These are phyloP conservation scores for Callosobruchus maculatus DNA, from an alignment of 2,888 invertebrate species.

Conservation along the genomic window DNA sequence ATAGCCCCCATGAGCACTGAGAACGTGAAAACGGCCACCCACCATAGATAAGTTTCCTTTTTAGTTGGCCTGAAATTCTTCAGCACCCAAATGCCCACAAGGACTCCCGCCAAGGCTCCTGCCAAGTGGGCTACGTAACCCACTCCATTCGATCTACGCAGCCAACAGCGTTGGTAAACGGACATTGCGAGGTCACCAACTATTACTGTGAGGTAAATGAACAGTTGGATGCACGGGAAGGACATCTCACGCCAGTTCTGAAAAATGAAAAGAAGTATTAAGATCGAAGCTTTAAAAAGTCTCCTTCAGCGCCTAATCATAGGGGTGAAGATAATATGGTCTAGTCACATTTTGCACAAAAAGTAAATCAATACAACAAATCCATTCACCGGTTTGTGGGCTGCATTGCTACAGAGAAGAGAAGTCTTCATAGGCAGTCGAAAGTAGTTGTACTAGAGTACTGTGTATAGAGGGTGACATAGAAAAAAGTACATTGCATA, in stretches of 20 bases:
- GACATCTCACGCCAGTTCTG: constrained; percentile 98
- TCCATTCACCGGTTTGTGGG: no score
- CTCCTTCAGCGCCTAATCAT: neutral
- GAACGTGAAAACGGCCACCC: constrained; percentile 69
- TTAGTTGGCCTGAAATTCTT: constrained; percentile 58
- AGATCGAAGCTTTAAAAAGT: no score
- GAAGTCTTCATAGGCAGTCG: no score
- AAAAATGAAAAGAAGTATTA: no score
- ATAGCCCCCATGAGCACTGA: constrained; percentile 63
- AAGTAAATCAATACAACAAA: no score
- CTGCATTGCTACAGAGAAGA: no score
- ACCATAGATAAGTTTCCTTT: constrained; percentile 61
- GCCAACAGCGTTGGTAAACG: constrained; percentile 78
- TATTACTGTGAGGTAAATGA: constrained; percentile 76
- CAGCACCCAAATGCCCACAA: constrained; percentile 62
- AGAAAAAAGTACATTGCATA: no score
- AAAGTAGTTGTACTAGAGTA: no score
- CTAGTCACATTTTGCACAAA: no score
- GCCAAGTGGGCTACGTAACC: constrained; percentile 91
- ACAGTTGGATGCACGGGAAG: constrained; percentile 78
- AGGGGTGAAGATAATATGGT: neutral
- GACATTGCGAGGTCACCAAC: constrained; percentile 83
- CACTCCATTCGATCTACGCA: constrained; percentile 65
- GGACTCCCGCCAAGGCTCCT: constrained; percentile 78
- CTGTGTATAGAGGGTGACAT: no score